Conservation (phyloP, 2,113 vertebrate species). For the Campylorhamphus procurvoides region DNA sequence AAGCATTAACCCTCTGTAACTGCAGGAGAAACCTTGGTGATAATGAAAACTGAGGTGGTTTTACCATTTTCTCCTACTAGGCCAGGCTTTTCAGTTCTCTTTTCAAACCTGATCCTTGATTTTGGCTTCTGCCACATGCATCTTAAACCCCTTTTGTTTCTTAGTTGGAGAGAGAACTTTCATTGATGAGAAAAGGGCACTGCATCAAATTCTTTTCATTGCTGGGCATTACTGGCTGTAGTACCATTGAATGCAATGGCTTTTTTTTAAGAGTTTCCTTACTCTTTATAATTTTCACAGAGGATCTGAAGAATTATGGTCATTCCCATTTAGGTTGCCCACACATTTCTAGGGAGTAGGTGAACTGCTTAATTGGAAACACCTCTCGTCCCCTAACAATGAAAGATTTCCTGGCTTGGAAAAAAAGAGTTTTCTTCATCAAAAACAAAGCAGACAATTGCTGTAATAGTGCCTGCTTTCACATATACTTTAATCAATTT, state of each 20-base stretch:
- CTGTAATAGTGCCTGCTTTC: neutral
- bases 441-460: neutral
- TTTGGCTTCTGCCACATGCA: neutral
- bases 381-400: neutral
- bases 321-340: neutral
- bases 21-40: neutral
- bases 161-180: neutral
- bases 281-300: neutral
- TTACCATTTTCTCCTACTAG: neutral
- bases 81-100: neutral
- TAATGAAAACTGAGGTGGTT: neutral
- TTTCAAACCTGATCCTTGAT: accelerated
- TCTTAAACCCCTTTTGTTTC: neutral
- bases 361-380: neutral
- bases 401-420: neutral
- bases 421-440: neutral
- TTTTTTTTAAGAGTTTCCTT: neutral
- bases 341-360: neutral
- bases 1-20: neutral
- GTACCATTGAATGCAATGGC: neutral
- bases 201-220: neutral
- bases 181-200: neutral
- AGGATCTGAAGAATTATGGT: neutral
- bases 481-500: neutral
- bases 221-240: neutral